Conservation (phyloP, 2,888 invertebrate genomes). For the Germaria angustata region DNA sequence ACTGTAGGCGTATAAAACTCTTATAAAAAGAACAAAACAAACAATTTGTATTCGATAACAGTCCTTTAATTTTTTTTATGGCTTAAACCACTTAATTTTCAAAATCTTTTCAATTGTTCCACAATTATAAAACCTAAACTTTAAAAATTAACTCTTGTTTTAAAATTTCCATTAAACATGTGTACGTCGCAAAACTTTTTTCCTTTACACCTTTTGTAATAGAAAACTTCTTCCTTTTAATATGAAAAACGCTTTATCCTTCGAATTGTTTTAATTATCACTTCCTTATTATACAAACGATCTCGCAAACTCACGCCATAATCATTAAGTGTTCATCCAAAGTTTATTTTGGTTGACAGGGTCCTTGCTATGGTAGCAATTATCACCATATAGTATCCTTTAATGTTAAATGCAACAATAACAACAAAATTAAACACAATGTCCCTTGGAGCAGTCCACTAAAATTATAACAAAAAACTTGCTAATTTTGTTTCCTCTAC, state of each 20-base stretch:
- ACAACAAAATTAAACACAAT: conserved; percentile 8
- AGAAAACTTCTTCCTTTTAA: not conserved
- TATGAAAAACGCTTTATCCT: not conserved
- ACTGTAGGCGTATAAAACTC: no score
- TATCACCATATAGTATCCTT: not conserved
- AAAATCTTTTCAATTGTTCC: no score
- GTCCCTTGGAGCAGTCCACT: not conserved
- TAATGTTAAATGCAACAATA: conserved; percentile 20
- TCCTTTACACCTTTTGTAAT: no score
- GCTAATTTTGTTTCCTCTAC: conserved; percentile 3
- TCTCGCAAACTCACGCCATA: not conserved
- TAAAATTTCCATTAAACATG: no score
- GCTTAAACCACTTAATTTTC: no score
- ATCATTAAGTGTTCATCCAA: not conserved
- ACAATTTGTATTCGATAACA: no score
- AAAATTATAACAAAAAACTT: not conserved
- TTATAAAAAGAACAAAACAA: no score
- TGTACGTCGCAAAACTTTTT: not conserved
- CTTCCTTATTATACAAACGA: conserved; percentile 21
- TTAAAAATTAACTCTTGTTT: no score
- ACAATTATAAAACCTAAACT: no score
- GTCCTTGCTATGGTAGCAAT: conserved; percentile 31
- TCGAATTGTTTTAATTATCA: conserved; percentile 48
- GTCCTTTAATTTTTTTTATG: no score
- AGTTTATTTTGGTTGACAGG: conserved; percentile 33